A percentile compares a stretch with the other conserved stretches of the same genome.
Evolutionary conservation across 2,888 invertebrate species (phyloP).

Genomic region (Norana najaformis): DNA sequence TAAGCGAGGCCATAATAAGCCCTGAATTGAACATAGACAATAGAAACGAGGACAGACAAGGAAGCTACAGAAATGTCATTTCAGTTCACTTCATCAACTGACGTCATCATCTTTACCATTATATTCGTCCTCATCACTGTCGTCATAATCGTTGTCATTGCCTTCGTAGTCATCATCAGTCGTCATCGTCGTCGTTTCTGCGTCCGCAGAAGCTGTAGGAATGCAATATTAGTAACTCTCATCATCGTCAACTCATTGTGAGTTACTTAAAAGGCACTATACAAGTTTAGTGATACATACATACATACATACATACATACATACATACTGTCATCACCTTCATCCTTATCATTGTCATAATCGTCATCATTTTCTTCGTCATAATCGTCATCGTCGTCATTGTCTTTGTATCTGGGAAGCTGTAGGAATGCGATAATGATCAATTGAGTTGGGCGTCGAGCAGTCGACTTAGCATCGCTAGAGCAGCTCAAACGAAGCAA

Average conservation of each 20-base stretch:
- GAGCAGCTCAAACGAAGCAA: conserved; percentile 6
- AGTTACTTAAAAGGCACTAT: too few species aligned
- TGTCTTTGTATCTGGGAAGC: background rate
- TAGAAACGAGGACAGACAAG: too few species aligned
- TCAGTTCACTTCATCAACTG: background rate
- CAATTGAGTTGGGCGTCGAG: background rate
- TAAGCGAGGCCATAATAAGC: too few species aligned
- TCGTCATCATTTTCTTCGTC: conserved; percentile 25
- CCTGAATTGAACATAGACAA: too few species aligned
- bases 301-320: too few species aligned
- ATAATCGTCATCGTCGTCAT: conserved; percentile 15
- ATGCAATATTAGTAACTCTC: too few species aligned
- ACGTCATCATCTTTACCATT: too few species aligned
- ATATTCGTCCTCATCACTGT: background rate
- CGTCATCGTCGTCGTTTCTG: too few species aligned
- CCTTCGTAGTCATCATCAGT: background rate
- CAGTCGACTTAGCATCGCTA: background rate
- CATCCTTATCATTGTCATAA: background rate
- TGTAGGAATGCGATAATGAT: background rate
- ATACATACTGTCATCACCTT: background rate
- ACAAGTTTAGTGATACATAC: too few species aligned
- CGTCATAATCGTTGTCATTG: background rate
- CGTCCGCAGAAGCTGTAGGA: background rate
- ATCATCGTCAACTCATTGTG: too few species aligned
- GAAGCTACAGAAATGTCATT: too few species aligned